These are phyloP conservation scores for Hirtodrosophila trivittata DNA, from an alignment of 2,888 invertebrate genomes.

Conservation along the genomic window DNA sequence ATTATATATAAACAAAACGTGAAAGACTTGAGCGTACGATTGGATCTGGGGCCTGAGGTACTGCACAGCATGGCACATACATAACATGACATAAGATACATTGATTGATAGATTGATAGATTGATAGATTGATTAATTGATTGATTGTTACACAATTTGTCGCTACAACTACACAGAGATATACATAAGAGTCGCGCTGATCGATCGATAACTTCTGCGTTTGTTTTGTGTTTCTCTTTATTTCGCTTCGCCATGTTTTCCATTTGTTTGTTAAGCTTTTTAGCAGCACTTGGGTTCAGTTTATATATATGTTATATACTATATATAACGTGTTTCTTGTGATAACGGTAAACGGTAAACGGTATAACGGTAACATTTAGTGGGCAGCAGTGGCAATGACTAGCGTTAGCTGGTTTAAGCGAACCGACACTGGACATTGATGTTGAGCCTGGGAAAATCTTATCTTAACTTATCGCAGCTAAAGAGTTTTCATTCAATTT, in stretches of 20 bases:
- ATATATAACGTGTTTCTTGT: too few species aligned
- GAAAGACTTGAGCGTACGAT: slow-evolving; percentile 55
- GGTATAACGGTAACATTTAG: slow-evolving; percentile 50
- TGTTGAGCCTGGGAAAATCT: slow-evolving; percentile 10
- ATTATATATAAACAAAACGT: slow-evolving; percentile 1
- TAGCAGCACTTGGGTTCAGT: slow-evolving; percentile 14
- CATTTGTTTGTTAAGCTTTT: slow-evolving; percentile 68
- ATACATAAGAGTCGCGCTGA: background rate
- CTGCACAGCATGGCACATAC: slow-evolving; percentile 84
- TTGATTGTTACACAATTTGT: slow-evolving; percentile 25
- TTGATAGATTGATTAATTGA: slow-evolving; percentile 21
- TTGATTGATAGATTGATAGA: slow-evolving; percentile 1
- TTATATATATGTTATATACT: slow-evolving; percentile 1
- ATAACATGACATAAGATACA: slow-evolving; percentile 38
- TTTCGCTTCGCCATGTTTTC: slow-evolving; percentile 46
- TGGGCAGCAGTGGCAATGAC: slow-evolving; percentile 61
- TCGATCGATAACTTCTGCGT: slow-evolving; percentile 13
- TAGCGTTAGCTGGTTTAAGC: slow-evolving; percentile 61
- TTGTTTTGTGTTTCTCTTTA: slow-evolving; percentile 51
- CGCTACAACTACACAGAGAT: slow-evolving; percentile 8
- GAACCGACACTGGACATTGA: slow-evolving; percentile 38
- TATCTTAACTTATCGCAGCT: slow-evolving; percentile 1
- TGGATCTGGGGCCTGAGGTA: slow-evolving; percentile 81
- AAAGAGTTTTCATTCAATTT: slow-evolving; percentile 4
- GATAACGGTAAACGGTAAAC: slow-evolving; percentile 45